Percentiles rank a stretch among this genome's conserved stretches.
Conservation (phyloP, 92 coral and sea anemone species). For the Blastomussa wellsi region DNA sequence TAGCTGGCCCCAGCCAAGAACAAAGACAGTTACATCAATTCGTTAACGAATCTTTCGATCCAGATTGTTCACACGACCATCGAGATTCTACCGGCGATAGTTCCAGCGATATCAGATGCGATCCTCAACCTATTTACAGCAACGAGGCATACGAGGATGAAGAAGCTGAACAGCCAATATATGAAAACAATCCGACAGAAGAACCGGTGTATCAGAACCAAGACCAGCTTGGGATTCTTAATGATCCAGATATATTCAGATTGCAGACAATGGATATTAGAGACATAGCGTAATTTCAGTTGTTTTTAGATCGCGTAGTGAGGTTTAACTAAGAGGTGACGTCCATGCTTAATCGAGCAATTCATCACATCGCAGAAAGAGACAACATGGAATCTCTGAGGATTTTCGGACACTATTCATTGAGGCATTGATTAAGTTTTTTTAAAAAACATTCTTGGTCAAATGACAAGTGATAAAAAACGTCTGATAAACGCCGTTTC, state of each 20-base stretch:
- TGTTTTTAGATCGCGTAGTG: neutral
- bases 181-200: neutral
- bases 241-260: conserved; percentile 15
- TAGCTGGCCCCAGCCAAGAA: neutral
- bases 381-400: neutral
- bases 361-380: neutral
- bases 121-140: neutral
- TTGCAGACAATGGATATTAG: conserved; percentile 4
- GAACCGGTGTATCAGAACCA: conserved; percentile 27
- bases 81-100: neutral
- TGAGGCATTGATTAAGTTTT: neutral
- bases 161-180: neutral
- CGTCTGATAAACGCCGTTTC: too few relatives aligned
- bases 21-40: neutral
- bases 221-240: neutral
- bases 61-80: neutral
- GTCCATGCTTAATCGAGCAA: neutral
- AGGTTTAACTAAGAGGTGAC: neutral
- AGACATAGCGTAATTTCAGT: neutral
- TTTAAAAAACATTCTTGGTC: neutral
- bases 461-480: neutral
- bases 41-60: conserved; percentile 1
- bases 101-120: neutral
- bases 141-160: neutral
- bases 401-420: neutral